A percentile compares a stretch with the other conserved stretches of the same genome.
Evolutionary conservation across 2,888 invertebrate species (phyloP).

Genomic region (Metellina segmentata): DNA sequence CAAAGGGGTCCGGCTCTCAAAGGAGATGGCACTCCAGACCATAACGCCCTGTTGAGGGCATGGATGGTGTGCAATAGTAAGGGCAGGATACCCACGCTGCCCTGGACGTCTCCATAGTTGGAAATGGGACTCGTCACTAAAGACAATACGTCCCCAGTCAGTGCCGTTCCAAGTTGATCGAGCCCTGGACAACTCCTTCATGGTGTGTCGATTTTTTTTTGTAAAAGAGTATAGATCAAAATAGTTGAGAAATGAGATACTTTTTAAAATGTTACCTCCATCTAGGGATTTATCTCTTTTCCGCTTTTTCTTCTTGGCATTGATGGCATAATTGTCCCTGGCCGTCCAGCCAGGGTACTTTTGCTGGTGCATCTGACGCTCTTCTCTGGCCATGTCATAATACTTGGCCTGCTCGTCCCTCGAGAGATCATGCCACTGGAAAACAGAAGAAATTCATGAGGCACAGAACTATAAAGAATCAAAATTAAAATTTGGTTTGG

Average conservation of each 20-base stretch:
- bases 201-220: background rate
- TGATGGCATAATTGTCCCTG: slow-evolving; percentile 99
- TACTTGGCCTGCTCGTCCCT: slow-evolving; percentile 99
- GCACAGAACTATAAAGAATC: no score
- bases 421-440: slow-evolving; percentile 99
- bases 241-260: background rate
- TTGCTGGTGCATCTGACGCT: slow-evolving; percentile 99
- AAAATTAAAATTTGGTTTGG: no score
- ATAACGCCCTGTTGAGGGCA: no score
- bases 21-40: no score
- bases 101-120: no score
- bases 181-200: no score
- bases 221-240: background rate
- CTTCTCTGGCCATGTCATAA: slow-evolving; percentile 99
- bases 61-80: no score
- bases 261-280: slow-evolving; percentile 77
- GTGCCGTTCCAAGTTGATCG: no score
- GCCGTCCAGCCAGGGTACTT: slow-evolving; percentile 99
- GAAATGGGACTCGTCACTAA: no score
- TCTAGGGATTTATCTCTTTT: slow-evolving; percentile 89
- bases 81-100: no score
- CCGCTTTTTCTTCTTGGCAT: slow-evolving; percentile 99
- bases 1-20: no score
- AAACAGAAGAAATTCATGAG: slow-evolving; percentile 79
- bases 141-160: no score